phyloP scores from a whole-genome alignment of 2,888 invertebrate species.

The Sicus ferrugineus region DNA sequence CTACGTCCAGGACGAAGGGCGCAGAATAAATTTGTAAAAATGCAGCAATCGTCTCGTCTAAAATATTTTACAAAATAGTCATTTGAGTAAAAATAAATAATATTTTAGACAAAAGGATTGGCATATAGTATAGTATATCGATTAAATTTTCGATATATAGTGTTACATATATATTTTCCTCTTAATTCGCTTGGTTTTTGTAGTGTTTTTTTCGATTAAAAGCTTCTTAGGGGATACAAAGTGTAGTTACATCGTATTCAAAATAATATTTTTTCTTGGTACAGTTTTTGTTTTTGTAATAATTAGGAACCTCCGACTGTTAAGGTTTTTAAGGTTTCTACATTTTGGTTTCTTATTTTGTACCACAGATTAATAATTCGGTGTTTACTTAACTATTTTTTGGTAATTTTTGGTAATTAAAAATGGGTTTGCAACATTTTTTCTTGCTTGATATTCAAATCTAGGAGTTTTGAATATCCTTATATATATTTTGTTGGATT shows the following conservation, averaged over 20 bases:
- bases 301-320: no score
- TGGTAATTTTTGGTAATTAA: no score
- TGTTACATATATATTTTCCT: no score
- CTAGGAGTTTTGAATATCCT: background rate
- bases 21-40: conserved; percentile 43
- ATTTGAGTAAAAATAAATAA: conserved; percentile 45
- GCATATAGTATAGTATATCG: conserved; percentile 44
- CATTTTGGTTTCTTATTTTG: no score
- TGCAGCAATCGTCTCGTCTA: conserved; percentile 60
- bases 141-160: no score
- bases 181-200: conserved; percentile 12
- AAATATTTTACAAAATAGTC: conserved; percentile 48
- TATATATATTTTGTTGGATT: background rate
- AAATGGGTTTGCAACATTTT: no score
- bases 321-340: no score
- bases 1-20: no score
- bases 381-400: background rate
- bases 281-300: no score
- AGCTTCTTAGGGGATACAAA: conserved; percentile 60
- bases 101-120: conserved; percentile 62
- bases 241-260: conserved; percentile 60
- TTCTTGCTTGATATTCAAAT: conserved; percentile 5
- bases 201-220: conserved; percentile 23
- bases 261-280: no score
- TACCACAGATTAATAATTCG: no score